These are phyloP conservation scores for Raja brachyura DNA, from an alignment of 2,113 vertebrate genomes.

Conservation along the genomic window DNA sequence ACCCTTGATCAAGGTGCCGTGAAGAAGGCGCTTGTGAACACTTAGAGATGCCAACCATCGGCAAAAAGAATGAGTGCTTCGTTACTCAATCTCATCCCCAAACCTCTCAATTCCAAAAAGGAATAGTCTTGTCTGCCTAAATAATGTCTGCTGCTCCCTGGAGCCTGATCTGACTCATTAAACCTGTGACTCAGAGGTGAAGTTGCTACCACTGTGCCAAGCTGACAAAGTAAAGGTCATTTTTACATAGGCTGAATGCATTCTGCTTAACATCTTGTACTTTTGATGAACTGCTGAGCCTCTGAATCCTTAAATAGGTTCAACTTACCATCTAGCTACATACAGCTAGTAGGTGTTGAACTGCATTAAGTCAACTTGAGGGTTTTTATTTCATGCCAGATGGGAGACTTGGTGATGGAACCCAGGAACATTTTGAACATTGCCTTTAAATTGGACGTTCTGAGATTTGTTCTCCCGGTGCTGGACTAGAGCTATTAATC, in stretches of 20 bases:
- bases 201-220: slow-evolving; percentile 1
- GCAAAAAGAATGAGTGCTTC: too few species aligned
- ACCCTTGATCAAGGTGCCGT: not conserved
- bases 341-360: not conserved
- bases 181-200: slow-evolving; percentile 26
- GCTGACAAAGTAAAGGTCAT: slow-evolving; percentile 18
- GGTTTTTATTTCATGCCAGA: slow-evolving; percentile 1
- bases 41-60: too few species aligned
- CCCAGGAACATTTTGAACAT: not conserved
- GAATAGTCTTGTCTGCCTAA: not conserved
- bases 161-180: slow-evolving; percentile 3
- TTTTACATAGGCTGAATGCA: not conserved
- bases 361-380: not conserved
- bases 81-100: not conserved
- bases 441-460: not conserved
- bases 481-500: slow-evolving; percentile 5
- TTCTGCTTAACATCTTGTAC: not conserved
- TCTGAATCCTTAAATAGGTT: slow-evolving; percentile 25
- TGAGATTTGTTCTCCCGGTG: not conserved
- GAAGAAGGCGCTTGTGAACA: too few species aligned
- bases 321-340: not conserved
- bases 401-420: not conserved
- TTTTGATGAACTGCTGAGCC: not conserved
- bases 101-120: not conserved
- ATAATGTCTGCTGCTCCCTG: not conserved